Base-by-base conservation (phyloP, 2,888 invertebrate genomes). In the Megalurothrips usitatus region DNA sequence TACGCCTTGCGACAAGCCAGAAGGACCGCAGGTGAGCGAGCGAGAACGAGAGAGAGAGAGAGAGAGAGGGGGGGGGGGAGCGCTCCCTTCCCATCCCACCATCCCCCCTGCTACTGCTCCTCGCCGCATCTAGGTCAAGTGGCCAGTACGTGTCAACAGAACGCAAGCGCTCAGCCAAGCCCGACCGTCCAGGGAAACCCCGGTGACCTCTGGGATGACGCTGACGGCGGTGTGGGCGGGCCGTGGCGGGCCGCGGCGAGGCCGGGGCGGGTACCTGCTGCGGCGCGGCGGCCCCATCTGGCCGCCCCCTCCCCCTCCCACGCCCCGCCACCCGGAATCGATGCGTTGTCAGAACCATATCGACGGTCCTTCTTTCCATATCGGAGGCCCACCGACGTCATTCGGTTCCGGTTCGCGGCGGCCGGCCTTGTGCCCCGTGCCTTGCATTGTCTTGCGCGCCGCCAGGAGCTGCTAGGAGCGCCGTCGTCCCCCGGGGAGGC, bases 1-100 rank as follows among this genome's bases (percentile, higher is more conserved):
- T 75, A 75, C 68, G 68, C 68, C 4, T 26, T 75, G 68, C 68
- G 68, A 75, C 68, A 75, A 75, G 58, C 58, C 58, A 58, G 58
- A 17, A 58, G 19, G 68, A 26, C 8, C 68, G n/a, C n/a, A 75
- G 68, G 68, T 75, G 68, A 58, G 58, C 2, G 52, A 52, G 52
- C 2, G 52, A 19, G 52, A 17, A 19, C 2, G 52, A 52, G 58
- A 14, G 58, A 14, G 58, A 75, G 68, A 9, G 68, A 23, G 68
- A 8, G 23, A 12, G 68, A 58, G 17, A 14, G 58, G 58, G 14
- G 6, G 58, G 52, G 17, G 9, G 52, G 52, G 58, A 58, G 58
- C 6, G 52, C 6, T 17, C 58, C 14, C 14, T 17, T 52, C 6
- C 34, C 34, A 43, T 6, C 34, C 34, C 58, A 17, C 6, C 52